A percentile compares a stretch with the other conserved stretches of the same genome.
Evolutionary conservation across 2,113 vertebrate species (phyloP).

Genomic region (Tinamus guttatus): DNA sequence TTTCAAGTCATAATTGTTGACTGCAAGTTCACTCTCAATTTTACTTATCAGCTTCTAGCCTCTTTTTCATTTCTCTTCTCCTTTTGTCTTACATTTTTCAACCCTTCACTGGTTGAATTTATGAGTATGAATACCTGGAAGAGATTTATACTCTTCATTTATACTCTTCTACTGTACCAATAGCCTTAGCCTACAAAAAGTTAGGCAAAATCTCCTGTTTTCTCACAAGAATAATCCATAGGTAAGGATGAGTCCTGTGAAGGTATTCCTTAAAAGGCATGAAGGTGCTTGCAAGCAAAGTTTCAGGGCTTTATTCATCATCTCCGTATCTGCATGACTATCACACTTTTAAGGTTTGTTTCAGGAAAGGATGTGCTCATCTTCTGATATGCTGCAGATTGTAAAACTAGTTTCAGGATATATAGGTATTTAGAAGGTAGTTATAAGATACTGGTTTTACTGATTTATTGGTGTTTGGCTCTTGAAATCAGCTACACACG

Average conservation of each 20-base stretch:
- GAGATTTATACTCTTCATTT: not conserved
- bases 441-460: not conserved
- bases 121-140: not conserved
- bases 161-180: not conserved
- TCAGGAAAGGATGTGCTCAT: not conserved
- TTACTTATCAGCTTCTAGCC: not conserved
- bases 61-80: not conserved
- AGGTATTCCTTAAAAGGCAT: not conserved
- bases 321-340: not conserved
- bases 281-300: not conserved
- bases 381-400: not conserved
- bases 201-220: not conserved
- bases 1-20: not conserved
- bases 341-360: not conserved
- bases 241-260: not conserved
- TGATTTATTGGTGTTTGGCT: not conserved
- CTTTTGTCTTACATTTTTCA: not conserved
- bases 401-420: not conserved
- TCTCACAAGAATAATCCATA: not conserved
- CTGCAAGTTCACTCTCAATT: not conserved
- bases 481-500: too few species aligned
- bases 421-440: not conserved
- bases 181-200: not conserved
- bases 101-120: not conserved
- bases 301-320: not conserved